A percentile compares a stretch with the other conserved stretches of the same genome.
Evolutionary conservation across 2,888 invertebrate genomes (phyloP).

Genomic region (Punctoribates punctum): DNA sequence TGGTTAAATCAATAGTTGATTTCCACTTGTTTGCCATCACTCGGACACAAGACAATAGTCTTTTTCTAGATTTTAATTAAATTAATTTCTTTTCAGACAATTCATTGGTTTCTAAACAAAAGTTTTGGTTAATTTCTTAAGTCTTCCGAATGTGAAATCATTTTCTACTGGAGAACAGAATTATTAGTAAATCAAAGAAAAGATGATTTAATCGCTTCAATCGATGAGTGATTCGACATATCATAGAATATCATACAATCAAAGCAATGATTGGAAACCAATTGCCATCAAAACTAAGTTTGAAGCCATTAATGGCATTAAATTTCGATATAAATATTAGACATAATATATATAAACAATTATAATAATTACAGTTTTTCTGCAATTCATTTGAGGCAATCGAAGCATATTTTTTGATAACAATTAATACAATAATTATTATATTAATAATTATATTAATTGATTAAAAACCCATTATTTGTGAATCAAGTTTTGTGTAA

Average conservation of each 20-base stretch:
- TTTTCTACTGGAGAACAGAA: background rate
- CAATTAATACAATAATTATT: too few relatives aligned
- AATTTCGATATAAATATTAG: too few relatives aligned
- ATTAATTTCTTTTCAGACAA: background rate
- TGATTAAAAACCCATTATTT: background rate
- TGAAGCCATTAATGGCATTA: too few relatives aligned
- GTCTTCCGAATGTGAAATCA: constrained; percentile 11
- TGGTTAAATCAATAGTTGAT: too few relatives aligned
- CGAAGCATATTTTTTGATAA: constrained; percentile 1
- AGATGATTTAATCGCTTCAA: background rate
- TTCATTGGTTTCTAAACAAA: background rate
- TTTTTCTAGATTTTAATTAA: background rate
- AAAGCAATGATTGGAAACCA: too few relatives aligned
- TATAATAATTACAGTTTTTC: background rate
- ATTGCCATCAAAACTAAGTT: too few relatives aligned
- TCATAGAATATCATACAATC: too few relatives aligned
- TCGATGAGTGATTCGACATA: too few relatives aligned
- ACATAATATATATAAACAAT: background rate
- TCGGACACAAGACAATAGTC: too few relatives aligned
- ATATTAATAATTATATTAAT: background rate
- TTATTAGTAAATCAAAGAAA: background rate
- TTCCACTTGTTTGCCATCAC: too few relatives aligned
- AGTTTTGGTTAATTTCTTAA: background rate
- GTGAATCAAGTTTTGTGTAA: background rate
- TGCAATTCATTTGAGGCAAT: background rate